These are phyloP conservation scores for Leptocoma aspasia DNA, from an alignment of 2,113 vertebrate genomes.

Conservation along the genomic window DNA sequence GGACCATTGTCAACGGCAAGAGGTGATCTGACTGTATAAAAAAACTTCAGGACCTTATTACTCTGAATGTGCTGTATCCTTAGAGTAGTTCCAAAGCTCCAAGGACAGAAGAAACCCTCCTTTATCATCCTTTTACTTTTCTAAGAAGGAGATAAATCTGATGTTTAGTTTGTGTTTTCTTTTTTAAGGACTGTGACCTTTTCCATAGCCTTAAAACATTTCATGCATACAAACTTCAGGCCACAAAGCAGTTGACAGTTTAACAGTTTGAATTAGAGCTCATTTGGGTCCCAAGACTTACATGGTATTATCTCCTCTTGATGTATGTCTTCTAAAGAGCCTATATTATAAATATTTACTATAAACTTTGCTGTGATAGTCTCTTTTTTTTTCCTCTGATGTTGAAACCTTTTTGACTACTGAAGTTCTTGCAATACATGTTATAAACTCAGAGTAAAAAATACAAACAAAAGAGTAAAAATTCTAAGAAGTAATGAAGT, in stretches of 20 bases:
- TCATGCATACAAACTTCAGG: not conserved
- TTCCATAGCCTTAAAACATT: slow-evolving; percentile 36
- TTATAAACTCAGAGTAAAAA: not conserved
- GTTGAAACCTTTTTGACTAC: not conserved
- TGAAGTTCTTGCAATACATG: not conserved
- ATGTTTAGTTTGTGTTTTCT: not conserved
- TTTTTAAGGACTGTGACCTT: slow-evolving; percentile 12
- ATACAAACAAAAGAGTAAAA: not conserved
- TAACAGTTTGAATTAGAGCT: slow-evolving; percentile 22
- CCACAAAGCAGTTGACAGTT: not conserved
- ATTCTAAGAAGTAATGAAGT: not conserved
- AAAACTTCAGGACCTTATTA: not conserved
- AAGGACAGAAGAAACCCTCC: not conserved
- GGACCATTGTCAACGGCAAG: slow-evolving; percentile 41
- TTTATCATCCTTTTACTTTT: not conserved
- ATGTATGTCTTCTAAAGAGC: not conserved
- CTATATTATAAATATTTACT: not conserved
- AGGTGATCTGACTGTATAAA: slow-evolving; percentile 27
- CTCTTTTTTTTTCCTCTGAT: not conserved
- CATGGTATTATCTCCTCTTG: not conserved
- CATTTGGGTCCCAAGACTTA: not conserved
- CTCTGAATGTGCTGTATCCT: not conserved
- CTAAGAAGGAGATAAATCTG: not conserved
- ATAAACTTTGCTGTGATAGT: not conserved
- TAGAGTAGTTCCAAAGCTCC: not conserved